These are phyloP conservation scores for Oeneis ivallda DNA, from an alignment of 2,888 invertebrate species.

Conservation along the genomic window DNA sequence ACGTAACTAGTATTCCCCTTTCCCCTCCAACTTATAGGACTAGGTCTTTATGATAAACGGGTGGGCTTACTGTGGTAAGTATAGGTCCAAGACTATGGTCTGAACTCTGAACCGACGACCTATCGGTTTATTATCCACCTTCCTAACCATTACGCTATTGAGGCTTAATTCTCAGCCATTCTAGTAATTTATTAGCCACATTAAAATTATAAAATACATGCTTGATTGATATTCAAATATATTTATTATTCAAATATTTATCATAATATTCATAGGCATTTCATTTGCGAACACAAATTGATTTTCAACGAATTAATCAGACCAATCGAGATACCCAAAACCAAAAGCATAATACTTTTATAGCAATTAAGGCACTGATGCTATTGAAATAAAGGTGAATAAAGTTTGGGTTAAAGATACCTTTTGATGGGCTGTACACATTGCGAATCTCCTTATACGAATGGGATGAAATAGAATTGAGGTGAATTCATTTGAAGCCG, in stretches of 20 bases:
- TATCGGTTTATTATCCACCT: no score
- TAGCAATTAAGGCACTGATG: background rate
- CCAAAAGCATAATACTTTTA: background rate
- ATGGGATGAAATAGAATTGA: slow-evolving; percentile 19
- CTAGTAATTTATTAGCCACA: no score
- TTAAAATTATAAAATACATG: no score
- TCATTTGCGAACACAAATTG: slow-evolving; percentile 36
- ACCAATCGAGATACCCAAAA: slow-evolving; percentile 31
- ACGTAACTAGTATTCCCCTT: no score
- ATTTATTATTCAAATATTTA: slow-evolving; percentile 4
- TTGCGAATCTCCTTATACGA: slow-evolving; percentile 15
- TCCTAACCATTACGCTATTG: no score
- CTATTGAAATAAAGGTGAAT: background rate
- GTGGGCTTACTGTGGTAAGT: no score
- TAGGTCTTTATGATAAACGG: no score
- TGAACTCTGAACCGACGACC: no score
- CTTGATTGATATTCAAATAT: background rate
- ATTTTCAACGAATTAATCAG: slow-evolving; percentile 35
- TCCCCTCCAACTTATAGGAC: no score
- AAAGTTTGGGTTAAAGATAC: background rate
- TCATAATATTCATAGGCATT: slow-evolving; percentile 33
- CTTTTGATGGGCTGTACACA: background rate
- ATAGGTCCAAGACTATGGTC: no score
- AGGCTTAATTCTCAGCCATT: no score
- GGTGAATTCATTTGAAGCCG: slow-evolving; percentile 23